Percentiles rank a stretch among this genome's conserved stretches.
Evolutionary conservation across 2,113 vertebrate genomes (phyloP).

Genomic region (Psettodes erumei): DNA sequence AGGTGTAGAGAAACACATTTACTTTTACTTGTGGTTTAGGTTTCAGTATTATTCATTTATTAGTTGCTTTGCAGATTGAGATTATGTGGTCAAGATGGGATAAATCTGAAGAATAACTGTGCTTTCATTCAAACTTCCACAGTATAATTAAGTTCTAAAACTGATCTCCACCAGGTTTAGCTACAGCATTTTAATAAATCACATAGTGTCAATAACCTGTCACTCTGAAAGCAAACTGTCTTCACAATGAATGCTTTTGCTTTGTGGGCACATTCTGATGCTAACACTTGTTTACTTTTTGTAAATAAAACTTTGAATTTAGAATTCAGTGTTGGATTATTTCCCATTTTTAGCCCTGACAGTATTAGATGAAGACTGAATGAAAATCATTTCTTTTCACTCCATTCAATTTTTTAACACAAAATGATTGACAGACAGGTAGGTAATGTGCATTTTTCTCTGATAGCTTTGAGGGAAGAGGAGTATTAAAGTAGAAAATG

Average conservation of each 20-base stretch:
- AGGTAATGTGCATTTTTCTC: conserved; percentile 12
- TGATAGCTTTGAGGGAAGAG: neutral
- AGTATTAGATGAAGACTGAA: neutral
- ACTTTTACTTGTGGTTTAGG: neutral
- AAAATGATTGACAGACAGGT: neutral
- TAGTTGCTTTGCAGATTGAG: neutral
- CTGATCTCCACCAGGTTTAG: neutral
- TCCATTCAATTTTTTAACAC: conserved; percentile 1
- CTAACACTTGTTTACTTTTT: conserved; percentile 12
- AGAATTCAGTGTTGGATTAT: neutral
- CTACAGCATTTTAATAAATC: neutral
- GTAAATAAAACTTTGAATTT: conserved; percentile 4
- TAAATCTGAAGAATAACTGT: neutral
- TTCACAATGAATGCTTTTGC: neutral
- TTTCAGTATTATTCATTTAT: neutral
- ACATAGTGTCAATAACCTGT: neutral
- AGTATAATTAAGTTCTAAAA: neutral
- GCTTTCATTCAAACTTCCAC: neutral
- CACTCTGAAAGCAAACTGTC: neutral
- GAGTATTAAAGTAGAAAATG: neutral
- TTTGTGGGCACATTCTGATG: neutral
- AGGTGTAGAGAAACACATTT: neutral
- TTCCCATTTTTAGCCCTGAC: neutral
- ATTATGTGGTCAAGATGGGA: neutral
- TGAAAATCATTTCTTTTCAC: neutral